Conservation (phyloP, 2,113 vertebrate species). For the Taxidea taxus region DNA sequence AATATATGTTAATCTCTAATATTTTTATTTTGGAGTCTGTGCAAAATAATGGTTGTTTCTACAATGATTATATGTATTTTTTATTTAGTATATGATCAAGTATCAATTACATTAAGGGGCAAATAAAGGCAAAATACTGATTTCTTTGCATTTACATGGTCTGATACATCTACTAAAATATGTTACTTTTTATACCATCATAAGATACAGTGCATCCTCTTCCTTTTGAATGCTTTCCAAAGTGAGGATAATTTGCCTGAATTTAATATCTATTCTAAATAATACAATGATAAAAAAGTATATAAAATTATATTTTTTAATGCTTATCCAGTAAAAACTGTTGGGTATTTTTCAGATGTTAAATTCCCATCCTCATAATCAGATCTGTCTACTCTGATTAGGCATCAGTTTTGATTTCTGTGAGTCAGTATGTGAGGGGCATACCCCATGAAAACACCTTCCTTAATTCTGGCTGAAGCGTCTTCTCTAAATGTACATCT, state of each 20-base stretch:
- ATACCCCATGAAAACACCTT: not conserved
- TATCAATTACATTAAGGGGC: not conserved
- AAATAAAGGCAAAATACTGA: not conserved
- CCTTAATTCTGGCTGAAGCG: not conserved
- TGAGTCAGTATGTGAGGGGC: rapidly evolving
- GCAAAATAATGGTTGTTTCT: not conserved
- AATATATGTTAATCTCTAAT: not conserved
- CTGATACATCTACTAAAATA: not conserved
- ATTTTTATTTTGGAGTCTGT: not conserved
- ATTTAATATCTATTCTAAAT: not conserved
- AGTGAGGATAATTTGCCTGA: not conserved
- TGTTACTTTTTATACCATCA: not conserved
- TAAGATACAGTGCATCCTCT: not conserved
- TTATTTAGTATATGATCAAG: not conserved
- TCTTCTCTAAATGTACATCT: not conserved
- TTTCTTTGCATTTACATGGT: not conserved
- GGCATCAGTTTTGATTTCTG: not conserved
- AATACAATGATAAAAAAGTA: not conserved
- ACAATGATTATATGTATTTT: not conserved
- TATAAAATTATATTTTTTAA: not conserved
- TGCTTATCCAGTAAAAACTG: not conserved
- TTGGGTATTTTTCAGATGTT: not conserved
- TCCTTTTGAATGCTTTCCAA: not conserved
- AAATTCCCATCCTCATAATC: not conserved
- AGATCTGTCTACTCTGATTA: not conserved